These are phyloP conservation scores for Drosophila ananassae DNA, from an alignment of 1,140 invertebrate species.

Conservation along the genomic window DNA sequence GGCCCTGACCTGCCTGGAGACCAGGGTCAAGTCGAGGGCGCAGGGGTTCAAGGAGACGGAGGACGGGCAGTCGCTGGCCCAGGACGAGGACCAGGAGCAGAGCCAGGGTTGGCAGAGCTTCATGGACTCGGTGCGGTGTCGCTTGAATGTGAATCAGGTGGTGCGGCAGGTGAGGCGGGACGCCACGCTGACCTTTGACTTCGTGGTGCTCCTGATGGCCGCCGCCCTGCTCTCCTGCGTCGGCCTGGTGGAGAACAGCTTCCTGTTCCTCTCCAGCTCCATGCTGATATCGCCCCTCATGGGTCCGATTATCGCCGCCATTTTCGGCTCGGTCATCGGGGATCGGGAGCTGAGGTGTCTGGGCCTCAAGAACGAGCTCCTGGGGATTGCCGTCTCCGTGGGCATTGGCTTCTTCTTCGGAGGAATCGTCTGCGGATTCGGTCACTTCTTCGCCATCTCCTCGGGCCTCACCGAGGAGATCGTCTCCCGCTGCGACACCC, in stretches of 20 bases:
- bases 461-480: slow-evolving; percentile 89
- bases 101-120: slow-evolving; percentile 85
- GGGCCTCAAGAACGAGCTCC: slow-evolving; percentile 87
- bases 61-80: neutral
- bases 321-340: slow-evolving; percentile 88
- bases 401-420: slow-evolving; percentile 88
- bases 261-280: slow-evolving; percentile 89
- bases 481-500: slow-evolving; percentile 86
- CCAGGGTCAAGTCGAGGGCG: slow-evolving; percentile 5
- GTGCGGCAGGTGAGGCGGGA: slow-evolving; percentile 87
- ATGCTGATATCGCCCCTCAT: slow-evolving; percentile 92
- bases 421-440: slow-evolving; percentile 85
- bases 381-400: slow-evolving; percentile 87
- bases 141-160: slow-evolving; percentile 89
- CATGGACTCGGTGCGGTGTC: slow-evolving; percentile 86
- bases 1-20: slow-evolving; percentile 77
- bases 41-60: neutral
- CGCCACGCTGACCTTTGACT: slow-evolving; percentile 90
- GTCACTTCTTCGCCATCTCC: slow-evolving; percentile 85
- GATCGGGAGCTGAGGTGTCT: slow-evolving; percentile 86
- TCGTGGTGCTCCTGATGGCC: slow-evolving; percentile 87
- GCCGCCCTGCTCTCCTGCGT: slow-evolving; percentile 88
- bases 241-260: slow-evolving; percentile 91
- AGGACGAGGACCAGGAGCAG: slow-evolving; percentile 14
- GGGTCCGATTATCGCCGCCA: slow-evolving; percentile 90